phyloP scores from a whole-genome alignment of 2,797 vertebrate genomes.

The Crenichthys baileyi region DNA sequence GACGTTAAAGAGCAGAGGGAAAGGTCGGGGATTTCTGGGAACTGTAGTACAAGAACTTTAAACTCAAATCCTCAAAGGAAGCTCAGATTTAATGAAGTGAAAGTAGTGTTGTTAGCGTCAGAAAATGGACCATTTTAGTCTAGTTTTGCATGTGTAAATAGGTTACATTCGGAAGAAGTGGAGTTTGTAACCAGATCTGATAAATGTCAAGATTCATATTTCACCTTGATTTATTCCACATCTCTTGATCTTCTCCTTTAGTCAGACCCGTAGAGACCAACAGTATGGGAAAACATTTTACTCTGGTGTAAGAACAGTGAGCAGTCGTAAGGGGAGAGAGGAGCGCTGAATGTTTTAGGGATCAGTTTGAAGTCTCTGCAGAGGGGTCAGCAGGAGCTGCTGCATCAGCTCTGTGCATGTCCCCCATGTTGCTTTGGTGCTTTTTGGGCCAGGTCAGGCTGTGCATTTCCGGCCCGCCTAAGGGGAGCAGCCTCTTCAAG shows the following conservation, averaged over 20 bases:
- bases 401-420: conserved; percentile 57
- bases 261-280: conserved; percentile 24
- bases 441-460: conserved; percentile 53
- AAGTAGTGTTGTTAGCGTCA: conserved; percentile 44
- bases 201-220: not conserved
- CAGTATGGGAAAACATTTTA: conserved; percentile 27
- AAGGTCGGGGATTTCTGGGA: conserved; percentile 6
- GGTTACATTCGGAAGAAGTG: conserved; percentile 55
- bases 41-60: conserved; percentile 12
- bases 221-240: not conserved
- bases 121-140: conserved; percentile 22
- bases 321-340: conserved; percentile 18
- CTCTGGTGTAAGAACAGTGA: conserved; percentile 37
- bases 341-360: conserved; percentile 23
- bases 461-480: conserved; percentile 41
- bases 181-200: conserved; percentile 4
- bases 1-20: not conserved
- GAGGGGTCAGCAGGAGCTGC: conserved; percentile 60
- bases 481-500: conserved; percentile 75
- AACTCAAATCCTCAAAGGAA: conserved; percentile 13
- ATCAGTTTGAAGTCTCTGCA: conserved; percentile 54
- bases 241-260: conserved; percentile 24
- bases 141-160: conserved; percentile 51
- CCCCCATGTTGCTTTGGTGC: conserved; percentile 69
- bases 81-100: conserved; percentile 9